A percentile compares a stretch with the other conserved stretches of the same genome.
Conservation (phyloP, 2,888 invertebrate species). For the Formica aserva region DNA sequence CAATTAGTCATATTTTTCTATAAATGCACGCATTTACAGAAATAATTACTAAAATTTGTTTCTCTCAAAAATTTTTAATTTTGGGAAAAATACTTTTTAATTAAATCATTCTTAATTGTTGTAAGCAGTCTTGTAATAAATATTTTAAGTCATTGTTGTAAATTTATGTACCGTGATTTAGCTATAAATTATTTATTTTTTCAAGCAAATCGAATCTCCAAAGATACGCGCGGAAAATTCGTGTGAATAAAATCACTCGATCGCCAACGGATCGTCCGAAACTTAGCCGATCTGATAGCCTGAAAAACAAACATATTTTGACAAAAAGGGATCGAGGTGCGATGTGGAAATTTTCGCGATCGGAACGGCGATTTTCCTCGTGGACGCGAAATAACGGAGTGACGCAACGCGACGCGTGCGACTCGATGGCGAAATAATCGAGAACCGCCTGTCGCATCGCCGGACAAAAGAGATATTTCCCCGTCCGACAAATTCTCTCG, state of each 20-base stretch:
- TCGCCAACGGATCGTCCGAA: not conserved
- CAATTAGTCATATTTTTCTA: not conserved
- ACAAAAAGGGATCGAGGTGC: slow-evolving; percentile 19
- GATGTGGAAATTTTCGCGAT: slow-evolving; percentile 24
- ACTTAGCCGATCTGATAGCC: slow-evolving; percentile 5
- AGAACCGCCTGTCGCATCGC: slow-evolving; percentile 70
- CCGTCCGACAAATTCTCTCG: slow-evolving; percentile 75
- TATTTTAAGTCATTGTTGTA: not conserved
- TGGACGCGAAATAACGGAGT: slow-evolving; percentile 40
- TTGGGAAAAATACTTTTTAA: not conserved
- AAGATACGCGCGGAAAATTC: not conserved
- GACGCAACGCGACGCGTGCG: slow-evolving; percentile 39
- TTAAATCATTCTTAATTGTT: not conserved
- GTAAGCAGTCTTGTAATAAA: not conserved
- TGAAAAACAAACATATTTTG: slow-evolving; percentile 1
- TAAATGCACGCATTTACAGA: not conserved
- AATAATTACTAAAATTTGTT: not conserved
- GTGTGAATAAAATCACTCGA: not conserved
- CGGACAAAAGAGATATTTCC: slow-evolving; percentile 76
- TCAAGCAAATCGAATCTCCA: not conserved
- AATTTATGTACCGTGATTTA: not conserved
- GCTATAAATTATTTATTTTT: not conserved
- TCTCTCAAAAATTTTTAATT: not conserved
- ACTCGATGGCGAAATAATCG: slow-evolving; percentile 73
- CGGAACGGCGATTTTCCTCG: slow-evolving; percentile 38